Conservation (phyloP, 2,113 vertebrate species). For the Trochalopteron elliotii region DNA sequence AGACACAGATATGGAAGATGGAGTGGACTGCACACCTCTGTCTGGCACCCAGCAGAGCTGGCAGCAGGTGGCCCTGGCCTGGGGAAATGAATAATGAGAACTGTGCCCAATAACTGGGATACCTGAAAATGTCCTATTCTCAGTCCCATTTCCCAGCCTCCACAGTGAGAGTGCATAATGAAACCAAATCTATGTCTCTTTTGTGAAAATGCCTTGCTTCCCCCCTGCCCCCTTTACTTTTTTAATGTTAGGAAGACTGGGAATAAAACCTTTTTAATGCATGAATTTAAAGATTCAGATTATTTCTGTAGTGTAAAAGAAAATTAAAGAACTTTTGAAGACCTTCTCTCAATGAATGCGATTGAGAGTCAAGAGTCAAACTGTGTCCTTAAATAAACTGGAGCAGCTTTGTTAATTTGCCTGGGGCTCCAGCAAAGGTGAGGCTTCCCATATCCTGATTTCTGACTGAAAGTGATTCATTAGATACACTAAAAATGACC, state of each 20-base stretch:
- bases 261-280: background rate
- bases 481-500: background rate
- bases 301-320: background rate
- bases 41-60: background rate
- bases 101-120: background rate
- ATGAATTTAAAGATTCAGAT: background rate
- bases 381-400: background rate
- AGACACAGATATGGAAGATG: background rate
- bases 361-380: background rate
- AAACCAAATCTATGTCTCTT: background rate
- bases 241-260: background rate
- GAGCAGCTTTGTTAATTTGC: background rate
- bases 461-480: background rate
- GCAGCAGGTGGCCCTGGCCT: background rate
- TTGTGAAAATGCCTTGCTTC: background rate
- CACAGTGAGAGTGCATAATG: background rate
- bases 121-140: background rate
- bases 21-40: background rate
- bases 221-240: rapidly evolving
- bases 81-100: background rate
- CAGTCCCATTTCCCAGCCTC: background rate
- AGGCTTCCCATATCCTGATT: background rate
- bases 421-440: background rate
- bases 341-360: background rate
- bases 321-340: background rate